Percentiles rank a stretch among this genome's conserved stretches.
Conservation (phyloP, 37 sponge, comb jelly and placozoan species). For the Spongilla lacustris region DNA sequence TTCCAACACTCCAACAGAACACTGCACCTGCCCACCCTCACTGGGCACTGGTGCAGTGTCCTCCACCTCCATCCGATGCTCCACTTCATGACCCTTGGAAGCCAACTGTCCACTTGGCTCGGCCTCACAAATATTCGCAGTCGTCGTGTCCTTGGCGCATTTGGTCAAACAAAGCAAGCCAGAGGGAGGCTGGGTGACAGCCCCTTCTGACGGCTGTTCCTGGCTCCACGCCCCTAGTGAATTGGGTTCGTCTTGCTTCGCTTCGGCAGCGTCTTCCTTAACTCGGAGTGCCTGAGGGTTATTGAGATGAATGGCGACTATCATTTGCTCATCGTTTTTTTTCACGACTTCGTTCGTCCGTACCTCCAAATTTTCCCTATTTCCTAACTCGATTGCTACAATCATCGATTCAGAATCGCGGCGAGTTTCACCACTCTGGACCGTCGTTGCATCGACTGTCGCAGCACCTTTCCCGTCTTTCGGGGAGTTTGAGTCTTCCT, state of each 20-base stretch:
- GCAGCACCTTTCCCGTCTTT: neutral
- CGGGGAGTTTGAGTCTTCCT: conserved; percentile 26
- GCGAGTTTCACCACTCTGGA: conserved; percentile 3
- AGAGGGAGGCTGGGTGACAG: neutral
- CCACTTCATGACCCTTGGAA: neutral
- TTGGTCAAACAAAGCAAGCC: neutral
- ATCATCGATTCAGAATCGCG: conserved; percentile 34
- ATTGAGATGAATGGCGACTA: conserved; percentile 28
- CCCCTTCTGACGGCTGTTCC: neutral
- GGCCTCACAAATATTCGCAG: neutral
- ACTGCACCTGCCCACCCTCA: neutral
- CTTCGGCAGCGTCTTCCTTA: neutral
- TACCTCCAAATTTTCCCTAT: conserved; percentile 45
- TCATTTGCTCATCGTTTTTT: conserved; percentile 31
- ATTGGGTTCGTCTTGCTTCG: neutral
- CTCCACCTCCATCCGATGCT: neutral
- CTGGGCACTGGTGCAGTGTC: neutral
- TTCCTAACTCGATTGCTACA: conserved; percentile 48
- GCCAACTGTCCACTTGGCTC: neutral
- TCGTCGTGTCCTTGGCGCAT: neutral
- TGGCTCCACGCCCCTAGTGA: neutral
- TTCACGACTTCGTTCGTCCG: conserved; percentile 10
- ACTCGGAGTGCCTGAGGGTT: neutral
- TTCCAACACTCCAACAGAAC: neutral
- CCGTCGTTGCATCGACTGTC: neutral